These are phyloP conservation scores for Lochmaea crataegi DNA, from an alignment of 2,888 invertebrate species.

Conservation along the genomic window DNA sequence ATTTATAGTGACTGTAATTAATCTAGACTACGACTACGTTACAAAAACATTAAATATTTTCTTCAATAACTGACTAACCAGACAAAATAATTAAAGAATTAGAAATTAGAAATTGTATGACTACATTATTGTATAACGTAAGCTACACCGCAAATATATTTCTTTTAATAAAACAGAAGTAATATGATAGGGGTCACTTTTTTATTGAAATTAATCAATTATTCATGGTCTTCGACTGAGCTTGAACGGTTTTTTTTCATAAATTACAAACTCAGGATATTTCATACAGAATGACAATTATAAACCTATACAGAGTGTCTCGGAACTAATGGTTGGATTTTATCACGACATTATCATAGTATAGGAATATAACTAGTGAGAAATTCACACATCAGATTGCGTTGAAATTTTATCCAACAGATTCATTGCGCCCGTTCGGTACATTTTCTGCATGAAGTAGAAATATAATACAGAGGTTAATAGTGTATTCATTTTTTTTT, in stretches of 20 bases:
- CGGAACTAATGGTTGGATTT: no score
- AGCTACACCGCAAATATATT: not conserved
- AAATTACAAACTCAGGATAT: not conserved
- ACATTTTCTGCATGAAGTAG: no score
- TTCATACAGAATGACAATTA: no score
- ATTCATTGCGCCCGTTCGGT: no score
- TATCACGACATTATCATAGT: no score
- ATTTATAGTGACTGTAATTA: not conserved
- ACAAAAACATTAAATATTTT: not conserved
- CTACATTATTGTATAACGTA: not conserved
- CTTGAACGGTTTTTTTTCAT: not conserved
- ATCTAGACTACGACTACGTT: not conserved
- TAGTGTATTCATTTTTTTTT: no score
- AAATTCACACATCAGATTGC: no score
- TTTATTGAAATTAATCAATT: not conserved
- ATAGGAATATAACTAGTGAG: no score
- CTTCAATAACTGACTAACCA: not conserved
- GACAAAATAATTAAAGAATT: not conserved
- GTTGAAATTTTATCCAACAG: no score
- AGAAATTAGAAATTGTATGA: constrained; percentile 1
- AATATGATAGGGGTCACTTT: not conserved
- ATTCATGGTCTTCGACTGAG: not conserved
- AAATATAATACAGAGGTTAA: no score
- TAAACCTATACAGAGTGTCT: no score
- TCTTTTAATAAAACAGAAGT: not conserved